A percentile compares a stretch with the other conserved stretches of the same genome.
Evolutionary conservation across 2,113 vertebrate species (phyloP).

Genomic region (Donacobius atricapilla): DNA sequence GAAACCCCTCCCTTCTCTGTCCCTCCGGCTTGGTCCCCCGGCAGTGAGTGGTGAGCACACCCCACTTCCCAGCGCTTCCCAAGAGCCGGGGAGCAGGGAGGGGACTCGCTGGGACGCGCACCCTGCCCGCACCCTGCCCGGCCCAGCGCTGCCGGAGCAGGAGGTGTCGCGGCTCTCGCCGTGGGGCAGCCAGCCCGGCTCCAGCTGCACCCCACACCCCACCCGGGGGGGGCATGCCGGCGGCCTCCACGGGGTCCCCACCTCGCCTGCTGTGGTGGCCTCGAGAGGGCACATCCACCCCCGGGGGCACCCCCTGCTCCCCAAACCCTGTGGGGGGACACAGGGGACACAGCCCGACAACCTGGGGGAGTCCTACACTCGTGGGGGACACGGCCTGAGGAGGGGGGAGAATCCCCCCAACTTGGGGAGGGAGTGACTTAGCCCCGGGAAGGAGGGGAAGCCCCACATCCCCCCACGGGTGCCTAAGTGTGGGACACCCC

Average conservation of each 20-base stretch:
- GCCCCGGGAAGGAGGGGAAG: not conserved
- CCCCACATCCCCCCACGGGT: not conserved
- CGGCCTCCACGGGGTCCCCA: not conserved
- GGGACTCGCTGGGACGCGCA: not conserved
- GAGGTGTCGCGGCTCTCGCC: not conserved
- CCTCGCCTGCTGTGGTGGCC: not conserved
- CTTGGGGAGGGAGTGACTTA: not conserved
- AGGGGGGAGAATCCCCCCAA: not conserved
- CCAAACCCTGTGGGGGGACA: not conserved
- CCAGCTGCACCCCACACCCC: constrained; percentile 15
- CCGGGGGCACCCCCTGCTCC: not conserved
- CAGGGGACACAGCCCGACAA: too few relatives aligned
- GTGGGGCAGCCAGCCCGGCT: not conserved
- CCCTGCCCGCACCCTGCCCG: not conserved
- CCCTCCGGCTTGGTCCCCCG: not conserved
- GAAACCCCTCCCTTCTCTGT: not conserved
- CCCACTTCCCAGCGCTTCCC: not conserved
- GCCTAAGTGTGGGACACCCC: not conserved
- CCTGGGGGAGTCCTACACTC: too few relatives aligned
- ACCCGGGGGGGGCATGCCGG: not conserved
- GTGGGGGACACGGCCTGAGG: not conserved
- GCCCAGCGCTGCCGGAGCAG: not conserved
- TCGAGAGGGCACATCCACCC: not conserved
- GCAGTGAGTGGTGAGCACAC: not conserved
- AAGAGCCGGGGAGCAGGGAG: not conserved